Evolutionary conservation across 2,797 vertebrate species (phyloP), one percentile per base, ranked within the genome.

Genomic region (Megalops cyprinoides): DNA sequence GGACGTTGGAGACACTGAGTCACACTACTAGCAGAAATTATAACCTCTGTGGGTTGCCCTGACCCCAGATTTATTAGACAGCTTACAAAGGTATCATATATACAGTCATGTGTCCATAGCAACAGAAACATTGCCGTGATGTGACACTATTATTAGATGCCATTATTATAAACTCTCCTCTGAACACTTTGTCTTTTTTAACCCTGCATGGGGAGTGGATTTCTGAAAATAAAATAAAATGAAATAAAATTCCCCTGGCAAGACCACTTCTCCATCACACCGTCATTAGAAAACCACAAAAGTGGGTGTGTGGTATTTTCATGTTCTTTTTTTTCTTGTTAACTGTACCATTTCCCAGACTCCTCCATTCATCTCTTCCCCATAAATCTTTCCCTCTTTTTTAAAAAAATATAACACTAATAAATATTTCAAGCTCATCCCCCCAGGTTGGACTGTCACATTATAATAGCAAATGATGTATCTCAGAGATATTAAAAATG

Each of bases 1-100:
- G 82, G 71, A 83, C 84, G 80, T 76, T 39, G 51, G 71, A 83
- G 88, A 84, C 84, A 83, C 51, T 44, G 76, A 76, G 78, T 67
- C 77, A 53, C 74, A 82, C 69, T 58, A 28, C 9, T 28, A 25
- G 14, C n/a, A 28, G 71, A 74, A 74, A 74, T 49, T 23, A 48
- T 28, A 49, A 49, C 71, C 71, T 81, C 84, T 69, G 46, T 46
- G 55, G 79, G 79, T 55, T 18, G 62, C 48, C 34, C 42, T 23
- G 46, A 51, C 15, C 46, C n/a, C 67, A 14, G n/a, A 56, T n/a
- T n/a, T 46, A 74, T 49, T 46, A 25, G 71, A 74, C 23, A 37
- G 4, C 34, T 14, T 69, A 15, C 23, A 60, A 60, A 60, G 25
- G 2, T n/a, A 28, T 65, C 60, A 34, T 14, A 65, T 12, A 65